A percentile compares a stretch with the other conserved stretches of the same genome.
Conservation (phyloP, 1,140 invertebrate species). For the Drosophila ironensis region DNA sequence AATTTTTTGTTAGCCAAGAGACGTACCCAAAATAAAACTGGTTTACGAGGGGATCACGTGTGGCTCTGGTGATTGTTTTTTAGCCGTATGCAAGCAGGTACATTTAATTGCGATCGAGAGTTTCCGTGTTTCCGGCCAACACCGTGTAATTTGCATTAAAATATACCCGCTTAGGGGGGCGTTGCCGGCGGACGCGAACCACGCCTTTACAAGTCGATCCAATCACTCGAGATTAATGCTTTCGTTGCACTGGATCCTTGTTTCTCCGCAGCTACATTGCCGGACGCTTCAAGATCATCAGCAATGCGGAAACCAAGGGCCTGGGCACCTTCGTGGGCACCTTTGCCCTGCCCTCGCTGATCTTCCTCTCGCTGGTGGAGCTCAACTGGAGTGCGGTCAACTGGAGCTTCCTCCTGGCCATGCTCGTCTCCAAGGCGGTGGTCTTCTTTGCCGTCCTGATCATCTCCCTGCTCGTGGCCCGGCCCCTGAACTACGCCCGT, state of each 20-base stretch:
- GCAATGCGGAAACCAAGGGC: conserved; percentile 93
- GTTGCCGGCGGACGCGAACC: conserved; percentile 14
- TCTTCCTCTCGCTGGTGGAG: conserved; percentile 94
- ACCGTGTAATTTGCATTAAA: conserved; percentile 27
- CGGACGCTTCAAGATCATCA: conserved; percentile 92
- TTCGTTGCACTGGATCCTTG: conserved; percentile 50
- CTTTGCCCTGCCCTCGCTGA: conserved; percentile 95
- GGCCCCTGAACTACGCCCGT: conserved; percentile 90
- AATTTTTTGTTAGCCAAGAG: conserved; percentile 38
- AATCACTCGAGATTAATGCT: conserved; percentile 18
- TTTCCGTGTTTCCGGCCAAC: conserved; percentile 18
- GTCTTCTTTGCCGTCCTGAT: conserved; percentile 93
- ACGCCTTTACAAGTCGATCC: conserved; percentile 33
- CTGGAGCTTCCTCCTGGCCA: conserved; percentile 93
- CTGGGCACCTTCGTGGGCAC: conserved; percentile 96
- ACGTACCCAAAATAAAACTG: conserved; percentile 27
- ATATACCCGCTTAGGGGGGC: conserved; percentile 9
- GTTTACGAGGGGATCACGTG: conserved; percentile 34
- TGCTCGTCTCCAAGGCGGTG: conserved; percentile 92
- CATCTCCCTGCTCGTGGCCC: conserved; percentile 90
- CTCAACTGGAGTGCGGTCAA: conserved; percentile 93
- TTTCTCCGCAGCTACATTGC: conserved; percentile 92
- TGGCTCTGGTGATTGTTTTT: conserved; percentile 18
- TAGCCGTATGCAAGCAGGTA: conserved; percentile 9
- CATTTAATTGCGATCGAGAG: conserved; percentile 34